phyloP scores from a whole-genome alignment of 2,888 invertebrate species.

The Siphlonurus alternatus region DNA sequence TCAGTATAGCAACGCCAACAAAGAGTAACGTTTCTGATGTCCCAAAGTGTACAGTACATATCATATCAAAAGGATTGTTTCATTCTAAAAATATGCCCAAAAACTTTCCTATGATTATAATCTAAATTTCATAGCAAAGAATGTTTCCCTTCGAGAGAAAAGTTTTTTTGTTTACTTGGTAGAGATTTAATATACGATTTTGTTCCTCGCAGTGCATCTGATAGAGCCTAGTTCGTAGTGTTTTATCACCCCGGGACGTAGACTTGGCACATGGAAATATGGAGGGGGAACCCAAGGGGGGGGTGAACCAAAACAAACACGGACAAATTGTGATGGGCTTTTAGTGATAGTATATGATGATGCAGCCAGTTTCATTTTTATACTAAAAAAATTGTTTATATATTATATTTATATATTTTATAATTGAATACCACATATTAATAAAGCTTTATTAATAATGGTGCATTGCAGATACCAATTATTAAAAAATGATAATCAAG shows the following conservation, averaged over 20 bases:
- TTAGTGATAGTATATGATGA: background rate
- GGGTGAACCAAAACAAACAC: background rate
- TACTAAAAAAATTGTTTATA: too few species aligned
- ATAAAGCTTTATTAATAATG: background rate
- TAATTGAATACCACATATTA: too few species aligned
- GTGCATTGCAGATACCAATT: background rate
- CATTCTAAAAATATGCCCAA: too few species aligned
- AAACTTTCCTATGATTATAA: too few species aligned
- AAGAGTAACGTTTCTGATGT: too few species aligned
- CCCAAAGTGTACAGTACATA: too few species aligned
- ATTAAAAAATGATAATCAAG: too few species aligned
- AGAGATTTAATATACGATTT: background rate
- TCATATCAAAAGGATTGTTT: too few species aligned
- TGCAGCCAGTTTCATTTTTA: too few species aligned
- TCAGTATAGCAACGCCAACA: too few species aligned
- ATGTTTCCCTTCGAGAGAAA: background rate
- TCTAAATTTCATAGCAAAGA: background rate
- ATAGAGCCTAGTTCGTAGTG: background rate
- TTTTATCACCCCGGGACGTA: background rate
- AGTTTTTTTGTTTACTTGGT: background rate
- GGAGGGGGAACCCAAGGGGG: background rate
- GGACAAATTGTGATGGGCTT: background rate
- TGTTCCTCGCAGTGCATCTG: background rate
- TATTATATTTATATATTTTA: too few species aligned
- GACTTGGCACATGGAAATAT: background rate